Conservation (phyloP, 2,797 vertebrate genomes). For the Catharus ustulatus region DNA sequence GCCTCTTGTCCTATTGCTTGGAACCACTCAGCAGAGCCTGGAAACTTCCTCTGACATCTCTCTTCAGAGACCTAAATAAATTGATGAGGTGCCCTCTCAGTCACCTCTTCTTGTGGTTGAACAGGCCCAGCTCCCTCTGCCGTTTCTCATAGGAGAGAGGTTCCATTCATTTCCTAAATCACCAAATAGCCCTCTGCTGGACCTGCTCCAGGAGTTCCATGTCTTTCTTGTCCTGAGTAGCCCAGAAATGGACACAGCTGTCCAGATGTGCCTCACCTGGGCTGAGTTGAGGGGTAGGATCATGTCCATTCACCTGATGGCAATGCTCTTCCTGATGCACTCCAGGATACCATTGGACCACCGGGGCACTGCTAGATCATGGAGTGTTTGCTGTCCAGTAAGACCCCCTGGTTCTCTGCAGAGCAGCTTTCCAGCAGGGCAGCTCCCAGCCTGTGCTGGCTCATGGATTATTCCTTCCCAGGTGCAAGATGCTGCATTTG, state of each 20-base stretch:
- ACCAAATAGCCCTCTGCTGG: not conserved
- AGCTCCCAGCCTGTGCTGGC: not conserved
- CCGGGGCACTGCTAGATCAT: not conserved
- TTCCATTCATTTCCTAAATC: not conserved
- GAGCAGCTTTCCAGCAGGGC: not conserved
- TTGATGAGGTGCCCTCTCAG: not conserved
- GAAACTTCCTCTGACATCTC: not conserved
- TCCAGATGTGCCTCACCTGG: not conserved
- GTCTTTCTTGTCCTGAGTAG: not conserved
- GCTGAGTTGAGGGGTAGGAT: not conserved
- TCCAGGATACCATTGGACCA: not conserved
- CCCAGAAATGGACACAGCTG: not conserved
- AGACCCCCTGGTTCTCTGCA: not conserved
- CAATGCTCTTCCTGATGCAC: not conserved
- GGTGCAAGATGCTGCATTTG: fast-evolving
- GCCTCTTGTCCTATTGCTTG: not conserved
- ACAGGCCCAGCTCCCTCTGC: not conserved
- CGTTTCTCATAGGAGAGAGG: not conserved
- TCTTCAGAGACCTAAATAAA: not conserved
- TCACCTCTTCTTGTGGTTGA: not conserved
- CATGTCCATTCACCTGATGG: not conserved
- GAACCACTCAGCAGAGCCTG: not conserved
- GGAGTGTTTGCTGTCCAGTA: not conserved
- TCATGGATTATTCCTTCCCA: not conserved
- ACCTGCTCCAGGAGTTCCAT: not conserved